Percentiles rank a stretch among this genome's conserved stretches.
Evolutionary conservation across 30 jellyfish, hydroid and myxozoan species (phyloP).

Genomic region (Mastigias papua): DNA sequence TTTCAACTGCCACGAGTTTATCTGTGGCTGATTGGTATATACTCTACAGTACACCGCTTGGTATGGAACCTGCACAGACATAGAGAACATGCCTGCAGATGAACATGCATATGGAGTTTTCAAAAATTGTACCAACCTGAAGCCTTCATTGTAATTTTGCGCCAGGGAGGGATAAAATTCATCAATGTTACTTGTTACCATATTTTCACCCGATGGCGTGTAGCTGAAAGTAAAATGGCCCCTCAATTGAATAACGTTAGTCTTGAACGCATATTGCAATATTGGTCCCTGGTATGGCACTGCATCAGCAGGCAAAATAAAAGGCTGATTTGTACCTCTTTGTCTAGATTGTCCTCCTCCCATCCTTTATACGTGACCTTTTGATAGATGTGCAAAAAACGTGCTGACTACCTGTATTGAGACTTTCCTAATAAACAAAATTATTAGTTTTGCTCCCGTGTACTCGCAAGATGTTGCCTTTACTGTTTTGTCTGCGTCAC

Average conservation of each 20-base stretch:
- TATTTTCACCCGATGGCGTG: constrained; percentile 6
- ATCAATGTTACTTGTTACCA: constrained; percentile 59
- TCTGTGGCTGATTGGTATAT: background rate
- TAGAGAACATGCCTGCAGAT: constrained; percentile 15
- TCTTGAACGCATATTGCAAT: constrained; percentile 38
- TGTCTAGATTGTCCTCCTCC: background rate
- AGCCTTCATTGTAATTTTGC: constrained; percentile 60
- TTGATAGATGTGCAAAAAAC: too few species aligned
- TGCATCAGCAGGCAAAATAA: constrained; percentile 61
- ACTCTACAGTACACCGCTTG: constrained; percentile 11
- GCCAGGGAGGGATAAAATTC: constrained; percentile 36
- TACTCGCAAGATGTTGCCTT: too few species aligned
- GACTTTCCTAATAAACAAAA: too few species aligned
- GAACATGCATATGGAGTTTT: constrained; percentile 23
- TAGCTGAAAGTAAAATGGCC: background rate
- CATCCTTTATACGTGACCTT: background rate
- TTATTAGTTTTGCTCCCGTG: too few species aligned
- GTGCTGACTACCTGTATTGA: too few species aligned
- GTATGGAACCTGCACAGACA: background rate
- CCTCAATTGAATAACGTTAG: background rate
- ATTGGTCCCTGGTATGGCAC: constrained; percentile 64
- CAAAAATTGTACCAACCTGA: constrained; percentile 33
- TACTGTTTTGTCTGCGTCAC: too few species aligned
- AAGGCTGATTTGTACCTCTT: background rate
- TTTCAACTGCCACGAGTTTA: constrained; percentile 36